These are phyloP conservation scores for Luperina nickerlii DNA, from an alignment of 2,888 invertebrate genomes.

Conservation along the genomic window DNA sequence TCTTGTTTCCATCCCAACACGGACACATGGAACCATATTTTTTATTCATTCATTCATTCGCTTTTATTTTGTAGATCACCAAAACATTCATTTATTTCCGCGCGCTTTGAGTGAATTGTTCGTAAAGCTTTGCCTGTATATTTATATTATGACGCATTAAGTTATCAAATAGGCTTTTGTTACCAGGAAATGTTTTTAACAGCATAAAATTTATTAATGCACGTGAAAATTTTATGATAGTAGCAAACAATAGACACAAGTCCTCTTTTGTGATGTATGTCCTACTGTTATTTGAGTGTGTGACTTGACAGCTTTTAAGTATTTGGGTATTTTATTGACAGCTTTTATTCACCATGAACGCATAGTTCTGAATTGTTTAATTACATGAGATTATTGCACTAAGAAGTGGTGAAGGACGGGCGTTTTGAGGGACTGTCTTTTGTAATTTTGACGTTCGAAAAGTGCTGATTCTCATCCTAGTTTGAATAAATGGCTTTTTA, in stretches of 20 bases:
- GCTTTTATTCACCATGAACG: background rate
- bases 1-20: constrained; percentile 79
- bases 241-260: background rate
- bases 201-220: constrained; percentile 12
- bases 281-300: constrained; percentile 5
- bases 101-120: constrained; percentile 54
- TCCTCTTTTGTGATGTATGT: constrained; percentile 3
- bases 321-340: background rate
- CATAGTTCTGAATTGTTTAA: background rate
- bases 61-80: constrained; percentile 61
- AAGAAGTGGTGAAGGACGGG: no score
- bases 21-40: constrained; percentile 78
- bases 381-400: background rate
- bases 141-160: constrained; percentile 47
- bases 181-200: constrained; percentile 26
- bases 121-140: constrained; percentile 35
- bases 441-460: no score
- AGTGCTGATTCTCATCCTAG: no score
- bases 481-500: no score
- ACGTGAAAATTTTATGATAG: constrained; percentile 24
- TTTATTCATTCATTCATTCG: constrained; percentile 72
- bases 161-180: constrained; percentile 46
- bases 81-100: constrained; percentile 63
- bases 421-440: no score
- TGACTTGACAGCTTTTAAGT: constrained; percentile 11